Evolutionary conservation across 2,113 vertebrate species (phyloP).

Genomic region (Damaliscus lunatus): DNA sequence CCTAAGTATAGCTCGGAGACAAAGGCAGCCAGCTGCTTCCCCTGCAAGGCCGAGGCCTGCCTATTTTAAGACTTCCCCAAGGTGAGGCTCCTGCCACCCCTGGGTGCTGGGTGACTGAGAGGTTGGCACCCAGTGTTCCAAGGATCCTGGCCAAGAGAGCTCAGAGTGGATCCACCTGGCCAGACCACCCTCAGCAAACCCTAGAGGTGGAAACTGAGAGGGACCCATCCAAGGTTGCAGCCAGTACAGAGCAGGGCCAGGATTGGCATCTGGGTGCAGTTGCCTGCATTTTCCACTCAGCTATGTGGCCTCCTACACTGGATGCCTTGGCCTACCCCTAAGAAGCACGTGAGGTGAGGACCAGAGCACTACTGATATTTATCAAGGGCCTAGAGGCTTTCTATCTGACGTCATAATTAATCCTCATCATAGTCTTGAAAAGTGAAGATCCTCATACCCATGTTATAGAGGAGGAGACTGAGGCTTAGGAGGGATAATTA

Average conservation of each 20-base stretch:
- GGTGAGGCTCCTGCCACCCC: constrained; percentile 18
- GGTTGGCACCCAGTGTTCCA: not conserved
- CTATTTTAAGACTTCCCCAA: constrained; percentile 63
- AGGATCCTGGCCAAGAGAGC: not conserved
- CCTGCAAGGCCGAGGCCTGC: not conserved
- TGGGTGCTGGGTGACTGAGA: not conserved
- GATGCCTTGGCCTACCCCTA: not conserved
- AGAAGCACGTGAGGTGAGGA: not conserved
- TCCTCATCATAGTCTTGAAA: not conserved
- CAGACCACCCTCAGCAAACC: not conserved
- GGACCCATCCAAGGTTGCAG: not conserved
- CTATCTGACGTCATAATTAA: not conserved
- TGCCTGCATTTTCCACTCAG: not conserved
- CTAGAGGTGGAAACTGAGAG: not conserved
- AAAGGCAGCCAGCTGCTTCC: constrained; percentile 66
- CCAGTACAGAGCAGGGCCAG: not conserved
- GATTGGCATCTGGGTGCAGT: not conserved
- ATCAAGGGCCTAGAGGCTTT: not conserved
- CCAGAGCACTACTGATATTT: not conserved
- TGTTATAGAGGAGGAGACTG: not conserved
- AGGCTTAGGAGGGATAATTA: not conserved
- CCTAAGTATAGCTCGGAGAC: constrained; percentile 71
- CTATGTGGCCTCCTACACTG: not conserved
- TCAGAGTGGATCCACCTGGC: not conserved
- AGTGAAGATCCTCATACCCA: not conserved